Conservation (phyloP, 2,113 vertebrate genomes). For the Galemys pyrenaicus region DNA sequence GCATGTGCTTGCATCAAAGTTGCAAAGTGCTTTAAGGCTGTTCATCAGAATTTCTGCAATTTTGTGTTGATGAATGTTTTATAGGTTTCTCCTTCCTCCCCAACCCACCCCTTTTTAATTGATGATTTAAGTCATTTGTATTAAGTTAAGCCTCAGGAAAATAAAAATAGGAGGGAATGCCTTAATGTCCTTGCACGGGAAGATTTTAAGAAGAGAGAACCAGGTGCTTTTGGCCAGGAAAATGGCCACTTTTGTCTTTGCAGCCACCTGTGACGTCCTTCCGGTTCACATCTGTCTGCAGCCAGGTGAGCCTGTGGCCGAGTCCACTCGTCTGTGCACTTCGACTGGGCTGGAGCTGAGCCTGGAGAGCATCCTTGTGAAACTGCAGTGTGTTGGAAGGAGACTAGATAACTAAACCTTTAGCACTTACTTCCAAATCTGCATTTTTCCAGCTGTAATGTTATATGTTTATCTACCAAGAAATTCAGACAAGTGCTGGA, state of each 20-base stretch:
- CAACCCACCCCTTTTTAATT: background rate
- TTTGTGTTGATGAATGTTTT: constrained; percentile 57
- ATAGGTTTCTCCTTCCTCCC: background rate
- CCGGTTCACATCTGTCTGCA: background rate
- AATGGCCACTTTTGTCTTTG: constrained; percentile 3
- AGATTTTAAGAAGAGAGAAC: background rate
- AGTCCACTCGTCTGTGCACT: background rate
- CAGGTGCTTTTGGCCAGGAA: background rate
- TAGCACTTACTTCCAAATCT: constrained; percentile 23
- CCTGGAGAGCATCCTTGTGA: background rate
- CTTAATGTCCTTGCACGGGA: background rate
- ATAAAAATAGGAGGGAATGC: background rate
- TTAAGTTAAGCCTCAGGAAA: background rate
- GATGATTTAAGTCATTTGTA: constrained; percentile 38
- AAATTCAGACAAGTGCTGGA: background rate
- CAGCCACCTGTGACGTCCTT: background rate
- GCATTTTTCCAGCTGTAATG: background rate
- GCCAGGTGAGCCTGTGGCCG: background rate
- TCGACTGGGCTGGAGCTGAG: background rate
- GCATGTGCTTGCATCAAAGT: background rate
- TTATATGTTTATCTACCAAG: constrained; percentile 6
- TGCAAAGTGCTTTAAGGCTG: constrained; percentile 28
- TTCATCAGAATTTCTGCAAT: constrained; percentile 55
- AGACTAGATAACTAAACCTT: background rate
- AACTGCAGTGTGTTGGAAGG: background rate